Base-by-base conservation (phyloP, 64 coral and sea anemone species). In the Hydrozoanthus tunicans region DNA sequence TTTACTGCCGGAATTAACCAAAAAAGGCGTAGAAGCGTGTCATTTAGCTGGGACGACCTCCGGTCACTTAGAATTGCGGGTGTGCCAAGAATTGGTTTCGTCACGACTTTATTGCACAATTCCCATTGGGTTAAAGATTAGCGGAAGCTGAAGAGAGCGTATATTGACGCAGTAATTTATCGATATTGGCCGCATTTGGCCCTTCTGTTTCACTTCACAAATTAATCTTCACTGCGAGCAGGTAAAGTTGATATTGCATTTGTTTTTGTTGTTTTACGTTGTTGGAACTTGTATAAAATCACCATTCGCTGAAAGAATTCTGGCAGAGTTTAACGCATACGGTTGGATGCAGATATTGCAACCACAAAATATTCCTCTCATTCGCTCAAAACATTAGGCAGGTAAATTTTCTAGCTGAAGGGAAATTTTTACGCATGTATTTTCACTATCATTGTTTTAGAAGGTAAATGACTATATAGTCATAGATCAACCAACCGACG, bases 121-220 rank as follows among this genome's bases (percentile, higher is more conserved):
- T 88, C 84, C 68, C 26, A 88, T 74, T 73, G 68, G 68, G 24
- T 61, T 7, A 43, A 3, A 59, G 84, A 20, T 5, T 9, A 17
- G 68, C 83, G 83, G 83, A 88, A 88, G 83, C 80, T 52, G 80
- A 82, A 63, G 11, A 73, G 83, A 59, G 68, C 57, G 20, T 56
- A 57, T 73, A 88, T 88, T 88, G 84, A 74, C 23, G 13, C 11
- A 88, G 84, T 24, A 12, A 59, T 59, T 60, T 27, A 88, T 25
- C 69, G 66, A 74, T 88, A 88, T 73, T 88, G 84, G 67, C 56
- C 68, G 13, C 8, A 12, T 8, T 5, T 59, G 70, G 83, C 8
- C 20, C 51, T 70, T 70, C 20, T 83, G 24, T 52, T 32, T 83
- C 81, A 68, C 43, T 83, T 83, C 32, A 83, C 63, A 69, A 68